Evolutionary conservation across 2,797 vertebrate species (phyloP).

Genomic region (Leptoclinus maculatus): DNA sequence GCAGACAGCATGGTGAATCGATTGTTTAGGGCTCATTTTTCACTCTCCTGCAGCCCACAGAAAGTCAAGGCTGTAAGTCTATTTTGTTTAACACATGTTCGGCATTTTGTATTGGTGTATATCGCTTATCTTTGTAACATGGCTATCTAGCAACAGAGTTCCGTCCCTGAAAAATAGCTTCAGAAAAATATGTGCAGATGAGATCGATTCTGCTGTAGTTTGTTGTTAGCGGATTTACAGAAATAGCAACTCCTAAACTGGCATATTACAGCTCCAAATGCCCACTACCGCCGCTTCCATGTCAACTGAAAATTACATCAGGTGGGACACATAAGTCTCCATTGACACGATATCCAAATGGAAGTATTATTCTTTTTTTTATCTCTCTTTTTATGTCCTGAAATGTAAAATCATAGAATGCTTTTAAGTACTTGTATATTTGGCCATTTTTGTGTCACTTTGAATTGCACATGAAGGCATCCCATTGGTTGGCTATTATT

Average conservation of each 20-base stretch:
- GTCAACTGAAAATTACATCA: background rate
- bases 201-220: background rate
- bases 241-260: background rate
- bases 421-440: background rate
- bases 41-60: background rate
- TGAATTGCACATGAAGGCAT: conserved; percentile 1
- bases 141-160: background rate
- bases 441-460: background rate
- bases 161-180: background rate
- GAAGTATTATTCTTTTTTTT: background rate
- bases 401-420: background rate
- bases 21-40: background rate
- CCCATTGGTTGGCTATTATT: background rate
- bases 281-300: background rate
- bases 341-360: background rate
- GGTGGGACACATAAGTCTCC: background rate
- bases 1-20: background rate
- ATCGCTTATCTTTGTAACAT: background rate
- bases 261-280: background rate
- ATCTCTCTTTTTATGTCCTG: background rate
- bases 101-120: background rate
- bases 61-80: background rate
- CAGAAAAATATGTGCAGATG: background rate
- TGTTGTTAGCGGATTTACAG: background rate
- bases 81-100: background rate